Evolutionary conservation across 2,113 vertebrate species (phyloP), one percentile per base, ranked within the genome.

Genomic region (Scomber colias): DNA sequence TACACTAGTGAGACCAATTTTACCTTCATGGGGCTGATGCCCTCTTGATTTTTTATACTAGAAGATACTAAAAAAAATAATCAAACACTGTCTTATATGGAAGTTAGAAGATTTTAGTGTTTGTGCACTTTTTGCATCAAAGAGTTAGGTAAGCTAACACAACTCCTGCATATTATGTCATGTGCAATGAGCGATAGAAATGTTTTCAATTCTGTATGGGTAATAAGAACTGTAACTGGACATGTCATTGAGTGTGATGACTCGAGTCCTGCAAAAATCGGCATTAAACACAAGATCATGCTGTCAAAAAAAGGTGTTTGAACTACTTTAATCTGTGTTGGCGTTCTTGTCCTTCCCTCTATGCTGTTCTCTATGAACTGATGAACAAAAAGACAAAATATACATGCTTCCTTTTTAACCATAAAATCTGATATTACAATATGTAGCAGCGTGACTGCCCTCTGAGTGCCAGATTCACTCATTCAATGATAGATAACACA

Each of bases 41-140:
- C 65, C 45, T 62, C 7, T 65, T 61, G 21, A 49, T 76, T 91
- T 91, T 90, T 90, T 91, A 74, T 90, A 87, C 64, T 82, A 84
- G 31, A 77, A 61, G 3, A 46, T 53, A 89, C 79, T 83, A 86
- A 72, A 75, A 62, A 55, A 5, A 75, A 15, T 51, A 74, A 82
- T 31, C 45, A 77, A 74, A 77, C 55, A 63, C 49, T 17, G 56
- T 77, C 53, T 77, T 40, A 4, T 53, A 27, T 87, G 71, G 4
- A 50, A 21, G 48, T 51, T 14, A 31, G 63, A 9, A 55, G 4
- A 63, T 51, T 65, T 78, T 19, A 76, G 54, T 82, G 27, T 82
- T 90, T 83, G 74, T 75, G 86, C 79, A 91, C 86, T 67, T 86
- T 84, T 78, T 71, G 50, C 62, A 82, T 79, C 19, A 19, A 71